Conservation (phyloP, 2,113 vertebrate genomes). For the Poeciliopsis retropinna region DNA sequence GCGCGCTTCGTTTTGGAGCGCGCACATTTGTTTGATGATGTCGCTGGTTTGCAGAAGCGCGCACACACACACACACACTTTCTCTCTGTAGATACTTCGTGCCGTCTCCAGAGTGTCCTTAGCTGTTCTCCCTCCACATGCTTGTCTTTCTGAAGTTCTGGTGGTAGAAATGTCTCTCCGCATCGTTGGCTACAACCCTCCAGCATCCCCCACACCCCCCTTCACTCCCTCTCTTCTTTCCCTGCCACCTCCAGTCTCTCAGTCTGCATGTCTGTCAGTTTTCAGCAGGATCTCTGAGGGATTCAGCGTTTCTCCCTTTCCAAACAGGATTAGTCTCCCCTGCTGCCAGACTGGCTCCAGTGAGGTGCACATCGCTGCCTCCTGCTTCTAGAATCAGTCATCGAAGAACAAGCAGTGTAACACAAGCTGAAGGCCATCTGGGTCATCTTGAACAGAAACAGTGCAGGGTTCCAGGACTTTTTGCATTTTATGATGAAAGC, state of each 20-base stretch:
- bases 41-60: background rate
- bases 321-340: slow-evolving; percentile 64
- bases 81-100: slow-evolving; percentile 16
- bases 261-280: slow-evolving; percentile 49
- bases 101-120: slow-evolving; percentile 40
- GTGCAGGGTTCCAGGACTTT: background rate
- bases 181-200: slow-evolving; percentile 49
- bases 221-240: background rate
- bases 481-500: background rate
- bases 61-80: background rate
- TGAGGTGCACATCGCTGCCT: slow-evolving; percentile 60
- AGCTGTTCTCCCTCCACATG: slow-evolving; percentile 28
- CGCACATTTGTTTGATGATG: slow-evolving; percentile 5
- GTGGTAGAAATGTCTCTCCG: slow-evolving; percentile 49
- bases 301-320: slow-evolving; percentile 43
- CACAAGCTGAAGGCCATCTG: slow-evolving; percentile 13
- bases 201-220: slow-evolving; percentile 26
- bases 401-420: slow-evolving; percentile 33
- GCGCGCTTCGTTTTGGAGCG: slow-evolving; percentile 10
- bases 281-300: slow-evolving; percentile 45
- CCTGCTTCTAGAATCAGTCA: slow-evolving; percentile 42
- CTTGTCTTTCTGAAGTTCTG: slow-evolving; percentile 22
- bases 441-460: background rate
- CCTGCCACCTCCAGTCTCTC: slow-evolving; percentile 16
- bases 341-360: slow-evolving; percentile 59